Base-by-base conservation (phyloP, 2,888 invertebrate species). In the Xylota sylvarum region DNA sequence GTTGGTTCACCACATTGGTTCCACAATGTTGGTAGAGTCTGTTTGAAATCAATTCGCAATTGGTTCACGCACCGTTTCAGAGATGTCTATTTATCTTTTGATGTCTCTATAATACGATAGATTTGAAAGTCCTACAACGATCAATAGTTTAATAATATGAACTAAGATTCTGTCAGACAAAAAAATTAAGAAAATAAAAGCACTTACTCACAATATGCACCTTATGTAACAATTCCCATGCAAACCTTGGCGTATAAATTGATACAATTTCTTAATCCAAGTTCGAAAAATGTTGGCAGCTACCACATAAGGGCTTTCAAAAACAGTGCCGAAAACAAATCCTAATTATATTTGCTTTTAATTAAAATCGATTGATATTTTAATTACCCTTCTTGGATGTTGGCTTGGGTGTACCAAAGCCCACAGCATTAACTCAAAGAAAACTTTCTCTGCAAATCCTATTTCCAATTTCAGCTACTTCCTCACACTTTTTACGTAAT, bases 281-380 rank as follows among this genome's bases (percentile, higher is more conserved):
- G 5, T 35, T 32, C 32, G 14, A 5, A 56, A 56, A 56, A 56
- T 32, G 17, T 32, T 56, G 7, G 14, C 56, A 10, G 9, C 14
- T 17, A 56, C n/a, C 56, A 17, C 30, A 32, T 56, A 56, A 17
- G 32, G 17, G 19, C n/a, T 43, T 56, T 46, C 19, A n/a, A 12
- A 55, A 60, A 23, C 56, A 23, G 23, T 43, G 55, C 14, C 5
- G 46, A 23, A 50, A 30, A 52, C 50, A 62, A 40, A 52, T 32
- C 43, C 32, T 55, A 74, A 74, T 79, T 50, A 52, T 65, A 52
- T 73, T 80, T 58, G 37, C 40, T 73, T 80, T 58, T 73, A 80
- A 50, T 80, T 73, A 65, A 72, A 65, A 67, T 65, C 40, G 64
- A 72, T 79, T 70, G 62, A 62, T 62, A 40, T 72, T 72, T 46